Conservation (phyloP, 2,797 vertebrate genomes). For the Xyrichtys novacula region DNA sequence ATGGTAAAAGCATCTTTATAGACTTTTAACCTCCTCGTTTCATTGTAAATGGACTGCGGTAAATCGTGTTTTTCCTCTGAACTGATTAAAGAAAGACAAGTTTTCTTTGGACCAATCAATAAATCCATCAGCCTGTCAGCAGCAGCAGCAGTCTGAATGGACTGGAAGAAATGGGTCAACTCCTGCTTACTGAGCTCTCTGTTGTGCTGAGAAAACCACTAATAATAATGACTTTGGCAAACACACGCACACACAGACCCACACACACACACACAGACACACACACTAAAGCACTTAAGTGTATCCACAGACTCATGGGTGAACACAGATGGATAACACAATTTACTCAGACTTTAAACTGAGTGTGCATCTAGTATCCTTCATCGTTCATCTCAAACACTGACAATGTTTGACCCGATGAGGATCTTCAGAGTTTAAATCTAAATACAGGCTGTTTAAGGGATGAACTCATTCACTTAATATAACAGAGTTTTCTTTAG, state of each 20-base stretch:
- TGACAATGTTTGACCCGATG: background rate
- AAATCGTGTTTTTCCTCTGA: background rate
- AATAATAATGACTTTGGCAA: slow-evolving; percentile 29
- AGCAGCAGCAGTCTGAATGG: slow-evolving; percentile 31
- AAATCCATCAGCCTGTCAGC: slow-evolving; percentile 36
- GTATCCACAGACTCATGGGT: background rate
- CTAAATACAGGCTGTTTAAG: no score
- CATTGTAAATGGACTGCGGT: background rate
- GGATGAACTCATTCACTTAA: no score
- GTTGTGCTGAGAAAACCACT: slow-evolving; percentile 50
- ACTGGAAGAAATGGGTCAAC: slow-evolving; percentile 2
- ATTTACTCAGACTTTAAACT: background rate
- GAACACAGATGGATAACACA: background rate
- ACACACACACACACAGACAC: slow-evolving; percentile 6
- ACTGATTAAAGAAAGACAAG: background rate
- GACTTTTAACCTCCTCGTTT: background rate
- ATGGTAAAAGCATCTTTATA: background rate
- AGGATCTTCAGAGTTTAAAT: no score
- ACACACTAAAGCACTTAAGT: background rate
- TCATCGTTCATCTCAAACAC: no score
- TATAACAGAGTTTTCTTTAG: no score
- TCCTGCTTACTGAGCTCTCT: slow-evolving; percentile 48
- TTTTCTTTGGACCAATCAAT: slow-evolving; percentile 34
- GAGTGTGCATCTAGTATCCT: background rate
- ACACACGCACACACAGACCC: slow-evolving; percentile 11